These are phyloP conservation scores for Fragum sueziense DNA, from an alignment of 2,888 invertebrate species.

Conservation along the genomic window DNA sequence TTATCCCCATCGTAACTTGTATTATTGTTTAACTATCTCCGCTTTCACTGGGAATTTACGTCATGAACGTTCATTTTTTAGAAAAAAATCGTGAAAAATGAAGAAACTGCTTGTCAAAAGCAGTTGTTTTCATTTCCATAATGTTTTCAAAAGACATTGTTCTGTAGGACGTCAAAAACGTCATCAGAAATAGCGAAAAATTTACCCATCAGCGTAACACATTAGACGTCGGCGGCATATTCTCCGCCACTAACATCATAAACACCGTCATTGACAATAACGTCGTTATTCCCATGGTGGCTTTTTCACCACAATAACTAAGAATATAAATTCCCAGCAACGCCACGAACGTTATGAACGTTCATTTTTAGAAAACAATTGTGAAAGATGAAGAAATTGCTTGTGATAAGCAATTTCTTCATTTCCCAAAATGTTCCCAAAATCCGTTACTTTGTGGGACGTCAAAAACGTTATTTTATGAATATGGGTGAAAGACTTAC, in stretches of 20 bases:
- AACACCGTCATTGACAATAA: slow-evolving; percentile 85
- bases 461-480: no score
- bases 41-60: slow-evolving; percentile 85
- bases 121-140: not conserved
- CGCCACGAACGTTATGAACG: slow-evolving; percentile 84
- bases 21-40: slow-evolving; percentile 78
- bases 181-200: not conserved
- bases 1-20: slow-evolving; percentile 84
- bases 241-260: slow-evolving; percentile 85
- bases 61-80: not conserved
- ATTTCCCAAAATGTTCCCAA: no score
- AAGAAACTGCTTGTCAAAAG: slow-evolving; percentile 5
- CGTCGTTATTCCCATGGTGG: slow-evolving; percentile 85
- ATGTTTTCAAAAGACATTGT: not conserved
- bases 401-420: not conserved
- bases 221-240: slow-evolving; percentile 85
- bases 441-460: no score
- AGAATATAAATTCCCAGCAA: slow-evolving; percentile 85
- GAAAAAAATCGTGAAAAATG: not conserved
- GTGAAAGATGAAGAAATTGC: no score
- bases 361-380: slow-evolving; percentile 79
- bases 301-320: slow-evolving; percentile 84
- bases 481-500: slow-evolving; percentile 73
- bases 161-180: not conserved
- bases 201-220: slow-evolving; percentile 84